Evolutionary conservation across 1,140 invertebrate species (phyloP), one percentile per base, ranked within the genome.

Genomic region (Paralvinella palmiformis): DNA sequence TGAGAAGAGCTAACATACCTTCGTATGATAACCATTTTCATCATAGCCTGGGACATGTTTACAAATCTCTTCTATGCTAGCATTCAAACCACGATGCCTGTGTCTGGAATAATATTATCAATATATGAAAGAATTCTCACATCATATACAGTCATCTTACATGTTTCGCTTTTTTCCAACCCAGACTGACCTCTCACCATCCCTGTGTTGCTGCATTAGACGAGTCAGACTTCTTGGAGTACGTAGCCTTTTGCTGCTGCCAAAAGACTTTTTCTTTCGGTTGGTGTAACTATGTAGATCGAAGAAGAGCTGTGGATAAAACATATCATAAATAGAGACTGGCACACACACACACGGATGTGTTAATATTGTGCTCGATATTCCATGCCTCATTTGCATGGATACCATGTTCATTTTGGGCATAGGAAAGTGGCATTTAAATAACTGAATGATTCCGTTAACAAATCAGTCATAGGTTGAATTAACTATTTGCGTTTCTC

Each of bases 1-100:
- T n/a, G n/a, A n/a, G n/a, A n/a, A n/a, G n/a, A n/a, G n/a, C n/a
- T 31, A 27, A 57, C 27, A 57, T 57, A 63, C 62, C 62, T 63
- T 63, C 35, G 62, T 63, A 58, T 63, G 52, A 10, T 63, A 58
- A 33, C 31, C 53, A 33, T 15, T 31, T 6, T 63, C 44, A n/a
- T 36, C 62, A 36, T 35, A 50, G 48, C 62, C 53, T 2, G 62
- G 62, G 17, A 63, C 41, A 50, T 36, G 24, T 32, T 15, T 35
- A 1, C 52, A 63, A n/a, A 63, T 56, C 10, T 63, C 50, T 33
- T 57, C 31, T 17, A 63, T 32, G 15, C 27, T 63, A 36, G 62
- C 62, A 58, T 63, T 63, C 52, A 63, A 27, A 17, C 62, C 36
- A 20, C 48, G 62, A 33, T 63, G 62, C 22, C 62, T 24, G 37